A percentile compares a stretch with the other conserved stretches of the same genome.
phyloP scores from a whole-genome alignment of 2,888 invertebrate species.

The Chesias legatella region DNA sequence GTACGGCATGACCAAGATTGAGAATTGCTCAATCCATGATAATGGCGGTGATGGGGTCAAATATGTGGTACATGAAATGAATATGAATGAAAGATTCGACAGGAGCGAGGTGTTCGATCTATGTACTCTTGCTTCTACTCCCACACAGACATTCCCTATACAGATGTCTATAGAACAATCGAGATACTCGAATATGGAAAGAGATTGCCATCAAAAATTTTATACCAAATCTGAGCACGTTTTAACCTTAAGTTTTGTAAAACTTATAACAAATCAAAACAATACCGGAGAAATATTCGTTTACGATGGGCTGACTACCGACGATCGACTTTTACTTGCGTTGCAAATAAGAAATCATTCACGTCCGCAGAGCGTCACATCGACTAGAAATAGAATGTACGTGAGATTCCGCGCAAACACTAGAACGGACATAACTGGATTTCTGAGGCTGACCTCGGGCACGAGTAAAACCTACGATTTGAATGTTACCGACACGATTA shows the following conservation, averaged over 20 bases:
- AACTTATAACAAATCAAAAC: conserved; percentile 88
- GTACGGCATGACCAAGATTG: conserved; percentile 88
- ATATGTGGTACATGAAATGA: conserved; percentile 90
- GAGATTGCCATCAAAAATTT: conserved; percentile 90
- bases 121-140: conserved; percentile 90
- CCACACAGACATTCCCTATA: conserved; percentile 93
- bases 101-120: conserved; percentile 89
- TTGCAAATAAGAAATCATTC: conserved; percentile 91
- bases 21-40: conserved; percentile 87
- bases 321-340: conserved; percentile 85
- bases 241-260: conserved; percentile 91
- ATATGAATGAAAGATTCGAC: conserved; percentile 87
- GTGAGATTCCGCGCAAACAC: conserved; percentile 89
- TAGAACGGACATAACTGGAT: conserved; percentile 86
- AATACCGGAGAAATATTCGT: conserved; percentile 87
- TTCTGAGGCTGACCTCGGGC: conserved; percentile 89
- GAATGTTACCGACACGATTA: conserved; percentile 90
- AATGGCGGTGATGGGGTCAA: conserved; percentile 96
- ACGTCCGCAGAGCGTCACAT: conserved; percentile 92
- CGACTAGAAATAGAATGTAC: conserved; percentile 88
- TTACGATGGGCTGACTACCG: conserved; percentile 87
- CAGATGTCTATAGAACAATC: conserved; percentile 91
- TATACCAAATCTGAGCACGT: conserved; percentile 88
- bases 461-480: conserved; percentile 90
- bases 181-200: conserved; percentile 83